phyloP scores from a whole-genome alignment of 2,113 vertebrate species.

The Micromys minutus region DNA sequence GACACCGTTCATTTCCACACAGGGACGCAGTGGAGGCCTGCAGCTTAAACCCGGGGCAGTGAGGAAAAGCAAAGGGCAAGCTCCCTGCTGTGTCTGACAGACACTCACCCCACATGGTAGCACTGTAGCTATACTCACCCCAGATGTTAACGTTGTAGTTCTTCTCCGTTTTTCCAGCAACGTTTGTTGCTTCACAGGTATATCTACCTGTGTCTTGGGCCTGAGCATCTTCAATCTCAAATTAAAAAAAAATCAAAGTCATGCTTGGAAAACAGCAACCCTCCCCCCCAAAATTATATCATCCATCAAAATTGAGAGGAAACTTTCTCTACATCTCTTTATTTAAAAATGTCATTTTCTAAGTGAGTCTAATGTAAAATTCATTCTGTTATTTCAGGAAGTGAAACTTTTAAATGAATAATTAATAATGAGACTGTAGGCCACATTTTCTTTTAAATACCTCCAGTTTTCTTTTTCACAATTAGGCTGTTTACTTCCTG shows the following conservation, averaged over 20 bases:
- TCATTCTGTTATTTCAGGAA: neutral
- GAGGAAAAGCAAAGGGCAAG: neutral
- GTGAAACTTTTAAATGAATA: constrained; percentile 41
- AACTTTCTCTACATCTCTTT: neutral
- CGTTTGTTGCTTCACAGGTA: constrained; percentile 95
- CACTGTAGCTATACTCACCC: constrained; percentile 94
- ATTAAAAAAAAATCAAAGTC: constrained; percentile 79
- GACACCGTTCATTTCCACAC: neutral
- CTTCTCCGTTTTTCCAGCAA: constrained; percentile 97
- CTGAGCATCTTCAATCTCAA: constrained; percentile 91
- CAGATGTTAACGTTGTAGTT: constrained; percentile 97
- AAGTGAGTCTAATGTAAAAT: neutral
- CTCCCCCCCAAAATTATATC: neutral
- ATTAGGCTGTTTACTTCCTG: neutral
- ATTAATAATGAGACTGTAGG: neutral
- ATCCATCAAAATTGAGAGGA: neutral
- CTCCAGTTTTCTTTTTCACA: neutral
- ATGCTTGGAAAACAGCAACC: neutral
- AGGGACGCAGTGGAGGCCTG: neutral
- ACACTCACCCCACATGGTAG: too few relatives aligned
- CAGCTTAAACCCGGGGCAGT: neutral
- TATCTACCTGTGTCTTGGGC: constrained; percentile 95
- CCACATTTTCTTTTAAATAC: neutral
- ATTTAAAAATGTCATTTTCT: neutral
- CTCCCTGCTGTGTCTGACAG: neutral